A percentile compares a stretch with the other conserved stretches of the same genome.
Conservation (phyloP, 2,113 vertebrate species). For the Tympanuchus pallidicinctus region DNA sequence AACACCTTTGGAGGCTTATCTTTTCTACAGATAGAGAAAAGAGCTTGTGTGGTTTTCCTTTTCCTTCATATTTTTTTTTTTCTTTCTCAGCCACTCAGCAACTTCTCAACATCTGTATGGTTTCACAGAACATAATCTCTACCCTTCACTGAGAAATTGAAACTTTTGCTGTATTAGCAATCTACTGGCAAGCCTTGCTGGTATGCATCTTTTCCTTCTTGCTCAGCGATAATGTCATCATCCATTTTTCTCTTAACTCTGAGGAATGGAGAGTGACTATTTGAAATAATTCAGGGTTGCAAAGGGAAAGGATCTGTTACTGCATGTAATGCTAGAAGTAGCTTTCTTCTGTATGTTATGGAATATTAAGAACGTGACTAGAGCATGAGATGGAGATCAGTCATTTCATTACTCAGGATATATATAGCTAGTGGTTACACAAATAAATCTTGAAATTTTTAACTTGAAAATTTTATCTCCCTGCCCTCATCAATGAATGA, state of each 20-base stretch:
- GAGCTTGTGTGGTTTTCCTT: not conserved
- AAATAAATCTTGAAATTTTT: conserved; percentile 18
- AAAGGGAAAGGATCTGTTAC: conserved; percentile 21
- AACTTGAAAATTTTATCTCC: not conserved
- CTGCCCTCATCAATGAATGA: not conserved
- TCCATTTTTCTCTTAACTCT: conserved; percentile 20
- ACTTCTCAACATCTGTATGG: conserved; percentile 1
- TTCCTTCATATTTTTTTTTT: not conserved
- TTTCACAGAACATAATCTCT: not conserved
- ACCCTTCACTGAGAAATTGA: conserved; percentile 13
- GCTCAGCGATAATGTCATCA: conserved; percentile 31
- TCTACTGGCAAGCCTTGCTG: conserved; percentile 31
- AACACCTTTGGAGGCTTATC: not conserved
- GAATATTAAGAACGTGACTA: not conserved
- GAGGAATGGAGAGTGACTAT: conserved; percentile 33
- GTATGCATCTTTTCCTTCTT: conserved; percentile 43
- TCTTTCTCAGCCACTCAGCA: not conserved
- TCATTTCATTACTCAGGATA: not conserved
- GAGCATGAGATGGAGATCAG: not conserved
- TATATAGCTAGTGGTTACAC: not conserved
- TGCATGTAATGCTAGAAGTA: conserved; percentile 6
- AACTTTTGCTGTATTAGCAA: conserved; percentile 19
- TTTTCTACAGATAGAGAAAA: not conserved
- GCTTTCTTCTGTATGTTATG: not conserved
- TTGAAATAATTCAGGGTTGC: conserved; percentile 22